Base-by-base conservation (phyloP, 2,113 vertebrate genomes). In the Pedionomus torquatus region DNA sequence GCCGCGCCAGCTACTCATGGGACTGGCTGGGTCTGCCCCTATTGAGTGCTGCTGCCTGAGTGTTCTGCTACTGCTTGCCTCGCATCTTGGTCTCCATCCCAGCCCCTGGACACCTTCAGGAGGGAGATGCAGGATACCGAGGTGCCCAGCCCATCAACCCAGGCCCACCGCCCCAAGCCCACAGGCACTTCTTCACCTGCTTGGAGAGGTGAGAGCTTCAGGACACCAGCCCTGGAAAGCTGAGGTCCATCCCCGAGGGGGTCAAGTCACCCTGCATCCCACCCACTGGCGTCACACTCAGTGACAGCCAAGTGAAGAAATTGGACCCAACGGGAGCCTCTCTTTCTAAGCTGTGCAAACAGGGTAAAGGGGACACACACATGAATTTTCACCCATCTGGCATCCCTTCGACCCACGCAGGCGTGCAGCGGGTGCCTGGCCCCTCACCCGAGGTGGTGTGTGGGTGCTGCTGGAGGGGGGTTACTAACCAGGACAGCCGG, bases 391-490 rank as follows among this genome's bases (percentile, higher is more conserved):
- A 19, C 30, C 10, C 10, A 2, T 24, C 33, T 35, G 17, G 16
- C 33, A 86, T 68, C n/a, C 24, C 79, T 65, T 39, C 35, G 61
- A 11, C 43, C 63, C 21, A 20, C 3, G 3, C 54, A 37, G 68
- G 54, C 5, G 0, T 2, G 6, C 5, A 2, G 51, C 0, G 0
- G 81, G 72, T 33, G 51, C 69, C 37, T 1, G 0, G 72, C 28
- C 60, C 90, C 90, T 82, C 74, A 55, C 63, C 46, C 0, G 1
- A 69, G 58, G 81, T 5, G 0, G 18, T 60, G 81, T 0, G 9
- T 80, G 85, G 30, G 85, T 83, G 88, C 75, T 24, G 74, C 65
- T 26, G 44, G 43, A 60, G 79, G 11, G 13, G 44, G 23, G 23
- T 41, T n/a, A 76, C 78, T 93, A 64, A 64, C 30, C 0, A 0